These are phyloP conservation scores for Cantharis rufa DNA, from an alignment of 2,888 invertebrate species.

Conservation along the genomic window DNA sequence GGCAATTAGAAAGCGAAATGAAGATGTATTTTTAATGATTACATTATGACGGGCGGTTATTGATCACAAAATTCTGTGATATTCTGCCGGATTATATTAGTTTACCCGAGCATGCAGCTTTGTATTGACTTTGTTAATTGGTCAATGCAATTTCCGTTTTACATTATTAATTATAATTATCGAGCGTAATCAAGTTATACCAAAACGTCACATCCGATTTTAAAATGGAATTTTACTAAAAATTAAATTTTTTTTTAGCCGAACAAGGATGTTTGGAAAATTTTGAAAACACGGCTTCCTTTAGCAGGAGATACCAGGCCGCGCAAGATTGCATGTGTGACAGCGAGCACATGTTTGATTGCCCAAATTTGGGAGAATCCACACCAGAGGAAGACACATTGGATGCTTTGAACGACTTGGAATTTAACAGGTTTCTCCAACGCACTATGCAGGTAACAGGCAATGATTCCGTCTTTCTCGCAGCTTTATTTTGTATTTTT, in stretches of 20 bases:
- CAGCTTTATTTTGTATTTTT: neutral
- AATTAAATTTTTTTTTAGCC: conserved; percentile 43
- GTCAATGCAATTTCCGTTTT: neutral
- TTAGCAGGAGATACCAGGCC: conserved; percentile 90
- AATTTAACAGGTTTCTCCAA: conserved; percentile 71
- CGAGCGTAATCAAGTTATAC: neutral
- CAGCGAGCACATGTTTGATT: conserved; percentile 95
- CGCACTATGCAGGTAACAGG: conserved; percentile 58
- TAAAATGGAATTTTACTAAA: neutral
- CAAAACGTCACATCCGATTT: neutral
- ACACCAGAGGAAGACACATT: conserved; percentile 42
- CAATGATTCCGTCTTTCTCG: neutral
- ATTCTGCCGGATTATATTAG: neutral
- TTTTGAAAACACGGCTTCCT: conserved; percentile 94
- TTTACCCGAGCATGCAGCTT: neutral
- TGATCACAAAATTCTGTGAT: neutral
- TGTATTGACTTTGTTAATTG: neutral
- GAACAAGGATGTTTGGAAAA: conserved; percentile 88
- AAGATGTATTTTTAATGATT: neutral
- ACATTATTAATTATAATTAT: neutral
- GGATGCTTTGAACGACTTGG: conserved; percentile 57
- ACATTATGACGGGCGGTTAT: neutral
- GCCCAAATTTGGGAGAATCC: conserved; percentile 65
- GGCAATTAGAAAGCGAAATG: too few relatives aligned
- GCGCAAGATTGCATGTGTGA: conserved; percentile 97